Conservation (phyloP, 2,888 invertebrate genomes). For the Anoplius nigerrimus region DNA sequence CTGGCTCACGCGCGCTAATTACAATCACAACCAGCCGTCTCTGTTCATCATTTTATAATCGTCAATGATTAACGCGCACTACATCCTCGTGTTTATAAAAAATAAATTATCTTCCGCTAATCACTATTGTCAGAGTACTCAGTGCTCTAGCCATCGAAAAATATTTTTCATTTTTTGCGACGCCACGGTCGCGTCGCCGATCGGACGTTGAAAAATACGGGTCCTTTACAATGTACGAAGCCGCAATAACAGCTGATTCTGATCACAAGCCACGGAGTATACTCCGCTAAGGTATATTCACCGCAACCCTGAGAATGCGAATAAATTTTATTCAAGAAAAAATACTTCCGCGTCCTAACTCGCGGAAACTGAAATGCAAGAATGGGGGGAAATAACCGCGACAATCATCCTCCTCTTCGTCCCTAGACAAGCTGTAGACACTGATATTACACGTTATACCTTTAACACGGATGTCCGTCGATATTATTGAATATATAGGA, state of each 20-base stretch:
- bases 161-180: not conserved
- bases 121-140: slow-evolving; percentile 25
- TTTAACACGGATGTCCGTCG: too few species aligned
- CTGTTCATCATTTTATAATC: slow-evolving; percentile 20
- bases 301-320: slow-evolving; percentile 3
- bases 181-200: not conserved
- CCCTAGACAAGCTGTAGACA: too few species aligned
- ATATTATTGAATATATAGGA: not conserved
- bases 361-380: too few species aligned
- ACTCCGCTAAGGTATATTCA: not conserved
- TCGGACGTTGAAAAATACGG: not conserved
- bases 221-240: too few species aligned
- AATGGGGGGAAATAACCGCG: too few species aligned
- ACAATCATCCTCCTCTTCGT: too few species aligned
- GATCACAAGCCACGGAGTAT: not conserved
- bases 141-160: slow-evolving; percentile 16
- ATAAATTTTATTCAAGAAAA: not conserved
- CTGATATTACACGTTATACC: too few species aligned
- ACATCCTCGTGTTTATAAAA: slow-evolving; percentile 36
- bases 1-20: not conserved
- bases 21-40: slow-evolving; percentile 4
- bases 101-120: slow-evolving; percentile 43
- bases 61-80: not conserved
- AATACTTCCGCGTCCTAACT: not conserved
- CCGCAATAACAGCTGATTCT: too few species aligned